A percentile compares a stretch with the other conserved stretches of the same genome.
These are phyloP conservation scores for Drosophila paramelanica DNA, from an alignment of 2,888 invertebrate genomes.

Conservation along the genomic window DNA sequence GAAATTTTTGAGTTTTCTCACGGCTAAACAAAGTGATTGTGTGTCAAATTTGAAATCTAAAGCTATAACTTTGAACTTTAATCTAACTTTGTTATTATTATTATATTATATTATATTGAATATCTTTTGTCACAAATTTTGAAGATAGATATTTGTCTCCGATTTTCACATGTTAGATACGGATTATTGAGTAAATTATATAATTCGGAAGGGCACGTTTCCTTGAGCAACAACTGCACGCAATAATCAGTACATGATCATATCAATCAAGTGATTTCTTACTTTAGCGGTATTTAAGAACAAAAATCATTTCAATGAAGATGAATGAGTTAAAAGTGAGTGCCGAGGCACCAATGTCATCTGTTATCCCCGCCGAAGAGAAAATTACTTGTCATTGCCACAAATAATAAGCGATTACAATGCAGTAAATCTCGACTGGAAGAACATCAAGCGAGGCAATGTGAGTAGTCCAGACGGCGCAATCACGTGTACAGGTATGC, in stretches of 20 bases:
- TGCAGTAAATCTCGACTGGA: constrained; percentile 48
- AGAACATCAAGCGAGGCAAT: constrained; percentile 16
- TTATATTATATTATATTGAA: no score
- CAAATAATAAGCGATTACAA: constrained; percentile 71
- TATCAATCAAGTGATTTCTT: constrained; percentile 38
- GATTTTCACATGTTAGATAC: no score
- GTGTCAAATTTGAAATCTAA: no score
- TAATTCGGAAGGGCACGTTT: neutral
- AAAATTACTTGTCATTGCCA: constrained; percentile 55
- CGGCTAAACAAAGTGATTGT: no score
- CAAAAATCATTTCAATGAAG: constrained; percentile 56
- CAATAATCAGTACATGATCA: constrained; percentile 5
- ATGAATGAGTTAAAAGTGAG: constrained; percentile 56
- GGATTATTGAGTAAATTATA: neutral
- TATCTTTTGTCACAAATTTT: no score
- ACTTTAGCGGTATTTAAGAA: constrained; percentile 17
- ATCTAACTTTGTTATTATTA: no score
- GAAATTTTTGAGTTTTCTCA: no score
- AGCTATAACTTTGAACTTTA: no score
- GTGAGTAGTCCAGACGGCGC: constrained; percentile 14
- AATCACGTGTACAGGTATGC: constrained; percentile 51
- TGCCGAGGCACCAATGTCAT: constrained; percentile 3
- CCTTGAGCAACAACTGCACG: neutral
- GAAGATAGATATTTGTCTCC: no score
- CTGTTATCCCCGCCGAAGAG: constrained; percentile 5